A percentile compares a stretch with the other conserved stretches of the same genome.
phyloP scores from a whole-genome alignment of 2,888 invertebrate species.

The Parnassius glacialis region DNA sequence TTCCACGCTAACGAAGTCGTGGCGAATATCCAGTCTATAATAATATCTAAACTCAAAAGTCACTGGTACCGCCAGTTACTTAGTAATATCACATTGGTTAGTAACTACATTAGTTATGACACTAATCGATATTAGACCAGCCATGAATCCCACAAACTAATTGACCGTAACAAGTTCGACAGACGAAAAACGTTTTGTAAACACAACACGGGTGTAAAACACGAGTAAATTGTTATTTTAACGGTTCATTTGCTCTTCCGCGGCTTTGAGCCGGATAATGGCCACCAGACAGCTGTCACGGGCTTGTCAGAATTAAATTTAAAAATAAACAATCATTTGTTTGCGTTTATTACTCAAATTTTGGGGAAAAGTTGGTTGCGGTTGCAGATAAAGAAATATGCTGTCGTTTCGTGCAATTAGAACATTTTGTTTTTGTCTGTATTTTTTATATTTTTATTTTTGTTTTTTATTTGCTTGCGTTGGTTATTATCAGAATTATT shows the following conservation, averaged over 20 bases:
- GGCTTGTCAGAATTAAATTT: constrained; percentile 69
- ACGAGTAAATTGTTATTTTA: constrained; percentile 65
- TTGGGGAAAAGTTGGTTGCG: constrained; percentile 7
- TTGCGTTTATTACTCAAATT: constrained; percentile 50
- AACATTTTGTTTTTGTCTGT: too few species aligned
- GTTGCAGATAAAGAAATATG: background rate
- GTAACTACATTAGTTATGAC: background rate
- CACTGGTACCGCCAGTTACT: too few species aligned
- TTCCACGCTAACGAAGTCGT: too few species aligned
- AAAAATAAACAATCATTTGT: constrained; percentile 65
- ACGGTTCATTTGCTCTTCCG: constrained; percentile 70
- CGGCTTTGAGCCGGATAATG: constrained; percentile 56
- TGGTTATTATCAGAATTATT: too few species aligned
- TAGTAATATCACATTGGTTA: background rate
- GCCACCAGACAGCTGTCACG: constrained; percentile 72
- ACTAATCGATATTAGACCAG: constrained; percentile 4
- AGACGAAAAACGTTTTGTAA: constrained; percentile 52
- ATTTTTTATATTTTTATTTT: too few species aligned
- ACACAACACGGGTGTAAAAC: constrained; percentile 53
- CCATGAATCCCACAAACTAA: constrained; percentile 39
- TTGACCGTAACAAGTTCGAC: constrained; percentile 61
- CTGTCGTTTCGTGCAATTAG: too few species aligned
- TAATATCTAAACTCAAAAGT: too few species aligned
- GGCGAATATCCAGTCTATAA: too few species aligned
- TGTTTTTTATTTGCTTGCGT: too few species aligned